A percentile compares a stretch with the other conserved stretches of the same genome.
Conservation (phyloP, 2,888 invertebrate genomes). For the Bhutanitis thaidina region DNA sequence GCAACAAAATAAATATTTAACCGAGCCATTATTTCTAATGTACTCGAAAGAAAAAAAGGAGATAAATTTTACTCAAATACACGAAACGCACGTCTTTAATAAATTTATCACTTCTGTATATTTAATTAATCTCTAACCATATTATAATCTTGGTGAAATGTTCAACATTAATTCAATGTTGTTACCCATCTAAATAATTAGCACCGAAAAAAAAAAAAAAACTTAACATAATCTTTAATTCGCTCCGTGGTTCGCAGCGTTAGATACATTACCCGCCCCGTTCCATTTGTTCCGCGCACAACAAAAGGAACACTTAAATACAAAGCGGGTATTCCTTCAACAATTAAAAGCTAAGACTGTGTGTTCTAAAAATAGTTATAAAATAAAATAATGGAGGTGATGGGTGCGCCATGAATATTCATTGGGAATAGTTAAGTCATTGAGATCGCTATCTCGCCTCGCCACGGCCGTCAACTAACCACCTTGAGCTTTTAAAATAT, state of each 20-base stretch:
- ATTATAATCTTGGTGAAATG: no score
- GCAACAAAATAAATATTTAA: background rate
- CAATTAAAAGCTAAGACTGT: slow-evolving; percentile 31
- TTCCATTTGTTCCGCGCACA: background rate
- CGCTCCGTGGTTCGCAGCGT: no score
- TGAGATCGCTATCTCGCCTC: slow-evolving; percentile 49
- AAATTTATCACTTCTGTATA: no score
- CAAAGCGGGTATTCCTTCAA: background rate
- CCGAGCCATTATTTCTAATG: background rate
- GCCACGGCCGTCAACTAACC: slow-evolving; percentile 53
- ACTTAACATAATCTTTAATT: no score
- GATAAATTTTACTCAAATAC: background rate
- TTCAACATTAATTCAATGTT: no score
- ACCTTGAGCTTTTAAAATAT: slow-evolving; percentile 47
- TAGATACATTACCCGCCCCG: no score
- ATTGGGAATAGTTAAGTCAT: slow-evolving; percentile 68
- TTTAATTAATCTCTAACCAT: no score
- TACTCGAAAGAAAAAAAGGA: no score
- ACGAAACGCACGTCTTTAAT: background rate
- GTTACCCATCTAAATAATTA: no score
- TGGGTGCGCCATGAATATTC: slow-evolving; percentile 47
- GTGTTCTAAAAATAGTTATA: slow-evolving; percentile 33
- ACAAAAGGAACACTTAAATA: background rate
- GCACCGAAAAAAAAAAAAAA: no score
- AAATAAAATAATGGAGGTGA: slow-evolving; percentile 29